Conservation (phyloP, 2,797 vertebrate species). For the Enteromius trimaculatus region DNA sequence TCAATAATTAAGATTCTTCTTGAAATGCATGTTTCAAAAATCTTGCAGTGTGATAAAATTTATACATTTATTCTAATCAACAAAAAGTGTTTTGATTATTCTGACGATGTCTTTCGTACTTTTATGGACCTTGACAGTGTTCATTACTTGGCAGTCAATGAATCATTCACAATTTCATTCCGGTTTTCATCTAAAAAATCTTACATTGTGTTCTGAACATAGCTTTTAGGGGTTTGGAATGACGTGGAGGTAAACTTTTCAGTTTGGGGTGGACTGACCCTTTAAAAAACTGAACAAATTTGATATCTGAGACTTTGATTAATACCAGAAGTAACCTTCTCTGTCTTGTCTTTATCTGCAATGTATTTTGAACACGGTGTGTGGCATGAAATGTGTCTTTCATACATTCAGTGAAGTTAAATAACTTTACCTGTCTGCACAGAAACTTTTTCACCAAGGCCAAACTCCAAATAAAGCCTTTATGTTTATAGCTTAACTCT, state of each 20-base stretch:
- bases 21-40: neutral
- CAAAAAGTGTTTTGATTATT: too few species aligned
- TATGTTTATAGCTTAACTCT: conserved; percentile 47
- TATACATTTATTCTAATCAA: neutral
- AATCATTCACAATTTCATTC: too few species aligned
- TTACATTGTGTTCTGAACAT: too few species aligned
- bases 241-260: too few species aligned
- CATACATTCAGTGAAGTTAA: conserved; percentile 1
- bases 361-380: neutral
- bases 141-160: too few species aligned
- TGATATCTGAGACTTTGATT: neutral
- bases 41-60: neutral
- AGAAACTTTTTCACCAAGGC: conserved; percentile 29
- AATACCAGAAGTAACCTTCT: neutral
- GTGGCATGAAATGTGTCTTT: neutral
- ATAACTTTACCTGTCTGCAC: conserved; percentile 1
- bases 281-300: neutral
- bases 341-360: neutral
- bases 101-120: too few species aligned
- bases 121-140: too few species aligned
- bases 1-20: neutral
- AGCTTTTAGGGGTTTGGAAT: too few species aligned
- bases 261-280: too few species aligned
- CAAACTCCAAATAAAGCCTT: neutral
- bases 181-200: too few species aligned